phyloP scores from a whole-genome alignment of 1,140 invertebrate species.

The Tachypleus tridentatus region DNA sequence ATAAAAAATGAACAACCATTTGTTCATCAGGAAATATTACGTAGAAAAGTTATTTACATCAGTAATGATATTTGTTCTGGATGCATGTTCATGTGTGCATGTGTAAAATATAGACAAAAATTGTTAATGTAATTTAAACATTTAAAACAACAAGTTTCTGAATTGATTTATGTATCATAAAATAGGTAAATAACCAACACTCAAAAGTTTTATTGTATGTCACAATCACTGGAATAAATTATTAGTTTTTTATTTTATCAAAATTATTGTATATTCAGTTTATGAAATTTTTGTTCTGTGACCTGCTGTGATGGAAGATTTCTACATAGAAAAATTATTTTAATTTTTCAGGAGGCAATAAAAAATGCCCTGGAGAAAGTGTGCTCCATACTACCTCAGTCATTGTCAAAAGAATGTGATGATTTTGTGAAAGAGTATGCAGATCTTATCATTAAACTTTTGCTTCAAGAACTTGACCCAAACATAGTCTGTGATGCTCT shows the following conservation, averaged over 20 bases:
- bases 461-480: slow-evolving; percentile 58
- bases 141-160: no score
- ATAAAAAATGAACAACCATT: no score
- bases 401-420: slow-evolving; percentile 51
- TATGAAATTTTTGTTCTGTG: no score
- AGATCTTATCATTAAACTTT: slow-evolving; percentile 58
- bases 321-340: neutral
- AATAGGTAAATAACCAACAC: neutral
- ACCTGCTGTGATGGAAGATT: no score
- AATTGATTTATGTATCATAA: neutral
- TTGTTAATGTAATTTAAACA: no score
- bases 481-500: slow-evolving; percentile 63
- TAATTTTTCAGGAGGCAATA: slow-evolving; percentile 27
- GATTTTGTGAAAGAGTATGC: slow-evolving; percentile 61
- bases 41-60: no score
- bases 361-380: slow-evolving; percentile 26
- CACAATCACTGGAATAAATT: no score
- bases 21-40: no score
- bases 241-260: no score
- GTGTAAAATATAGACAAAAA: no score
- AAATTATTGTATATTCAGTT: no score
- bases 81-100: no score
- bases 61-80: neutral
- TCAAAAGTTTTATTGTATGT: neutral
- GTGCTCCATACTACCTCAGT: slow-evolving; percentile 42